Conservation (phyloP, 2,888 invertebrate genomes). For the Erynnis tages region DNA sequence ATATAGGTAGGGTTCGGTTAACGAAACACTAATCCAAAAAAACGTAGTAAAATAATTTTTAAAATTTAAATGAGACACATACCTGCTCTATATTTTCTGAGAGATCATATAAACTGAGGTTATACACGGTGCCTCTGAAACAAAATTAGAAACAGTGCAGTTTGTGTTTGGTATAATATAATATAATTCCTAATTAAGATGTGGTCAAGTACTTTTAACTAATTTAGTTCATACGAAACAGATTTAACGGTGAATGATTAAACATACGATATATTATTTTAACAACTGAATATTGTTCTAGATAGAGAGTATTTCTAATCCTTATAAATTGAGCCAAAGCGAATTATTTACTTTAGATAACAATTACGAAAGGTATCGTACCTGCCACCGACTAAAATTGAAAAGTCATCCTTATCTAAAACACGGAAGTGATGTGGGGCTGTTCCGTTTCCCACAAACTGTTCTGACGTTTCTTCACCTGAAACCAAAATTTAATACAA, state of each 20-base stretch:
- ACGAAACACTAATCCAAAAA: too few species aligned
- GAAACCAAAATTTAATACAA: constrained; percentile 73
- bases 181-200: too few species aligned
- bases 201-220: too few species aligned
- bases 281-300: too few species aligned
- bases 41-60: too few species aligned
- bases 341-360: neutral
- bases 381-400: constrained; percentile 94
- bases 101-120: constrained; percentile 92
- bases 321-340: too few species aligned
- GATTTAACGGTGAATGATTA: too few species aligned
- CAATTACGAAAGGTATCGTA: constrained; percentile 57
- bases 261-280: too few species aligned
- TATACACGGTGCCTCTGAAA: constrained; percentile 92
- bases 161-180: too few species aligned
- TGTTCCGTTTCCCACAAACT: constrained; percentile 90
- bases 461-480: constrained; percentile 87
- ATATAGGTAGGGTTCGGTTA: too few species aligned
- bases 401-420: constrained; percentile 92
- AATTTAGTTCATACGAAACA: too few species aligned
- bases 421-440: constrained; percentile 93
- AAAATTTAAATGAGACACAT: constrained; percentile 35
- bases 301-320: too few species aligned
- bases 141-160: constrained; percentile 1
- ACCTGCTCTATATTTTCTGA: constrained; percentile 89